Base-by-base conservation (phyloP, 2,797 vertebrate genomes). In the Pristis pectinata region DNA sequence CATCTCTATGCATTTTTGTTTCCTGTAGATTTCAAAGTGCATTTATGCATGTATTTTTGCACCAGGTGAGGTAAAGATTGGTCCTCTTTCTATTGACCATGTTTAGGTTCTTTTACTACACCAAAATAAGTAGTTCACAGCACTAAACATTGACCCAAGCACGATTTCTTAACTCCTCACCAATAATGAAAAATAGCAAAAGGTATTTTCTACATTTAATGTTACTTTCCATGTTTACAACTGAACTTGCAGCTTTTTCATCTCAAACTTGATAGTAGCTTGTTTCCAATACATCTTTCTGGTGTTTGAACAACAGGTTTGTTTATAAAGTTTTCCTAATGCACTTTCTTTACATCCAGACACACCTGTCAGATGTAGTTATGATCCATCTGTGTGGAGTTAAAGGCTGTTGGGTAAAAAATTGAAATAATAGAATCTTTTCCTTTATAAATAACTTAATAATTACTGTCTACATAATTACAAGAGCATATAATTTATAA, bases 341-440 rank as follows among this genome's bases (percentile, higher is more conserved):
- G 44, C 92, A 93, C 44, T 49, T 67, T 44, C 13, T 67, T 72
- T 93, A 37, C 44, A 74, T 74, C 41, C 44, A 53, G 24, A 37
- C 67, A 74, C 44, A 72, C 30, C 44, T 93, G 91, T 49, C 92
- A 93, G 53, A 74, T 44, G 49, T 49, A 34, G 24, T 64, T 93
- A 49, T 72, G 41, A 93, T 93, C 64, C 9, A 72, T 93, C n/a
- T 49, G 91, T 15, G 27, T 93, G 44, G 5, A 67, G 92, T 70
- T 93, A 93, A 70, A 70, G 89, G 37, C 30, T 93, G 89, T 92
- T 67, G 41, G 70, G 91, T 93, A 53, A 34, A 74, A 53, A 74
- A 49, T 74, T 74, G 53, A 74, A 74, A 53, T 93, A 93, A 93
- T 30, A 74, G 44, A 93, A 53, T 37, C 24, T 22, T 72, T 70